A percentile compares a stretch with the other conserved stretches of the same genome.
Evolutionary conservation across 2,888 invertebrate genomes (phyloP).

Genomic region (Epirrhoe alternata): DNA sequence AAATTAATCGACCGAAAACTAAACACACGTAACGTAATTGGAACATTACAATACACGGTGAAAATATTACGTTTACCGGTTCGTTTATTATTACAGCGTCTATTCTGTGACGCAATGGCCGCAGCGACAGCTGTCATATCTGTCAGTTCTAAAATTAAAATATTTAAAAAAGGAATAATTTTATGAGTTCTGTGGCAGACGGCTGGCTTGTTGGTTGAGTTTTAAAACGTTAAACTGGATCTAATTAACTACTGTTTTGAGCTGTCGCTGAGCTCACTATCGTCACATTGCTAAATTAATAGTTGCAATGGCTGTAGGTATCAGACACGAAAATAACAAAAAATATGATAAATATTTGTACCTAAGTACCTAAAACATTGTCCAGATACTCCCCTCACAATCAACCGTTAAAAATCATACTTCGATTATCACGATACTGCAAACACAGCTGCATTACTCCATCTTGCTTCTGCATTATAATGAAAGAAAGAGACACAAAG

Average conservation of each 20-base stretch:
- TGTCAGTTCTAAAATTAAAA: slow-evolving; percentile 81
- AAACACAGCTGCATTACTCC: slow-evolving; percentile 60
- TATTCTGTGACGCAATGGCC: slow-evolving; percentile 62
- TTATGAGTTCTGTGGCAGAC: slow-evolving; percentile 59
- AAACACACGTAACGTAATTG: slow-evolving; percentile 62
- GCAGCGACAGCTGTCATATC: slow-evolving; percentile 76
- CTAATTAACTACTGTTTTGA: slow-evolving; percentile 38
- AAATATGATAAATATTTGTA: not conserved
- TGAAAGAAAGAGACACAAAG: slow-evolving; percentile 50
- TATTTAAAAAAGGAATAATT: slow-evolving; percentile 57
- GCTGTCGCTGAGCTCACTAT: slow-evolving; percentile 22
- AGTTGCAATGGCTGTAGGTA: not conserved
- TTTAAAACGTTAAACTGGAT: slow-evolving; percentile 38
- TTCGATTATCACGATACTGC: slow-evolving; percentile 57
- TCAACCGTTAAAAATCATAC: slow-evolving; percentile 68
- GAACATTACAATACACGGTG: slow-evolving; percentile 63
- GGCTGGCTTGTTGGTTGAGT: slow-evolving; percentile 52
- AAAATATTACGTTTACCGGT: slow-evolving; percentile 74
- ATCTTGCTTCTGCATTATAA: slow-evolving; percentile 47
- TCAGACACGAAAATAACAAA: not conserved
- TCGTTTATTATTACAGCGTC: not conserved
- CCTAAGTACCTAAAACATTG: too few species aligned
- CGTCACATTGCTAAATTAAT: slow-evolving; percentile 27
- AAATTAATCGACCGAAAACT: slow-evolving; percentile 73
- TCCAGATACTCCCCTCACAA: slow-evolving; percentile 39